These are phyloP conservation scores for Karalla daura DNA, from an alignment of 2,797 vertebrate species.

Conservation along the genomic window DNA sequence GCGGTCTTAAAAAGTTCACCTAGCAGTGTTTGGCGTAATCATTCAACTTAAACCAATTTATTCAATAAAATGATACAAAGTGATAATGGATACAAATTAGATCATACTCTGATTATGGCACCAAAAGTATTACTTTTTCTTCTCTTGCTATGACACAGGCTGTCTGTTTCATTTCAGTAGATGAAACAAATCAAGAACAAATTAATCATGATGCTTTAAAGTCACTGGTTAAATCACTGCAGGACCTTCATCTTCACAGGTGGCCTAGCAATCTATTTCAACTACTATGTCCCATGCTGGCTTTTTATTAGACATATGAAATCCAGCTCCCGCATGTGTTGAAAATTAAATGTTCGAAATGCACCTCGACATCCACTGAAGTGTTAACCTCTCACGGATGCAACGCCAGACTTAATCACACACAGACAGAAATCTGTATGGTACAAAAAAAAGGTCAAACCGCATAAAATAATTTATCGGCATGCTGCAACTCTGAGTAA, in stretches of 20 bases:
- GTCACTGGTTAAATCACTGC: slow-evolving; percentile 3
- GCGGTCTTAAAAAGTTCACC: not conserved
- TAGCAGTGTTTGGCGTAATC: not conserved
- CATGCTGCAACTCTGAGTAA: slow-evolving; percentile 27
- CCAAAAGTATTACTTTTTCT: not conserved
- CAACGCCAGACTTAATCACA: slow-evolving; percentile 12
- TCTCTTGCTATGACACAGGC: slow-evolving; percentile 1
- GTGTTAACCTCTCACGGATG: not conserved
- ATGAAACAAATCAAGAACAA: slow-evolving; percentile 33
- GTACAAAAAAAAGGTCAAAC: slow-evolving; percentile 39
- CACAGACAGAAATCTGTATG: not conserved
- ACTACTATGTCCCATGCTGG: not conserved
- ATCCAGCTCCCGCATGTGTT: slow-evolving; percentile 5
- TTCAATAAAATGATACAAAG: slow-evolving; percentile 17
- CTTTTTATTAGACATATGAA: slow-evolving; percentile 20
- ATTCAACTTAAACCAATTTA: slow-evolving; percentile 11
- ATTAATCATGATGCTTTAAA: slow-evolving; percentile 34
- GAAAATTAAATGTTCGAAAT: slow-evolving; percentile 13
- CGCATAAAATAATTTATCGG: slow-evolving; percentile 23
- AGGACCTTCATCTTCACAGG: slow-evolving; percentile 9
- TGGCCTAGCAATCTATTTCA: slow-evolving; percentile 17
- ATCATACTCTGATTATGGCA: not conserved
- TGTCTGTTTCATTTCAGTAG: slow-evolving; percentile 18
- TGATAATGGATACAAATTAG: slow-evolving; percentile 22
- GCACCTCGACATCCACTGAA: not conserved